Percentiles rank a stretch among this genome's conserved stretches.
Evolutionary conservation across 2,888 invertebrate species (phyloP).

Genomic region (Drosophila trichaetosa): DNA sequence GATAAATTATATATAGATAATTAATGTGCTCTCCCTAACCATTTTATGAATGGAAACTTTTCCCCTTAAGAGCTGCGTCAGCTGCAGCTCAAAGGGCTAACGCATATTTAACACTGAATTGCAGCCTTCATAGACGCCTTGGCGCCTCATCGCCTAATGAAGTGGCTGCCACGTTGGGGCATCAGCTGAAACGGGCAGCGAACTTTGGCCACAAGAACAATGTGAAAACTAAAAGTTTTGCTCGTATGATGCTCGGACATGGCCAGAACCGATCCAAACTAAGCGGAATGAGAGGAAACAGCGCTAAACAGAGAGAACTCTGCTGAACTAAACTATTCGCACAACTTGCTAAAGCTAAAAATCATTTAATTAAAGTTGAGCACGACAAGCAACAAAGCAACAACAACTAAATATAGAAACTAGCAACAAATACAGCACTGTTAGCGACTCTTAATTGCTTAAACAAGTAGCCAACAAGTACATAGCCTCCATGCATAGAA

Average conservation of each 20-base stretch:
- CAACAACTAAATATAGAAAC: not conserved
- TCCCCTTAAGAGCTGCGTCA: constrained; percentile 1
- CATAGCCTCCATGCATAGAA: constrained; percentile 26
- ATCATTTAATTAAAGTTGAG: constrained; percentile 78
- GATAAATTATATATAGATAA: not conserved
- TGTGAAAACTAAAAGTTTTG: constrained; percentile 73
- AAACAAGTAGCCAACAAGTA: constrained; percentile 75
- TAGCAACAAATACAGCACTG: constrained; percentile 43
- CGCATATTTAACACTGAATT: constrained; percentile 2
- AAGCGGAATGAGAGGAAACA: constrained; percentile 8
- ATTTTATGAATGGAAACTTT: constrained; percentile 14
- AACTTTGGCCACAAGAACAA: constrained; percentile 53
- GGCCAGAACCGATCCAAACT: constrained; percentile 21
- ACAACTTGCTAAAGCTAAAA: constrained; percentile 71
- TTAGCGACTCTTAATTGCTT: constrained; percentile 75
- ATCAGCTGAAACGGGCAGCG: constrained; percentile 31
- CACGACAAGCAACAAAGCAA: constrained; percentile 26
- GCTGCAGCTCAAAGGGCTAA: constrained; percentile 4
- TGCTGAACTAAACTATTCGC: constrained; percentile 42
- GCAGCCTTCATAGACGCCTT: constrained; percentile 7
- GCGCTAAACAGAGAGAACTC: constrained; percentile 1
- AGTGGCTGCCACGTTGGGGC: constrained; percentile 42
- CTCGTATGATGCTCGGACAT: constrained; percentile 53
- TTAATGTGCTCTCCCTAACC: not conserved
- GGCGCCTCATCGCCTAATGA: constrained; percentile 61